These are phyloP conservation scores for Eristalinus sepulchralis DNA, from an alignment of 2,888 invertebrate species.

Conservation along the genomic window DNA sequence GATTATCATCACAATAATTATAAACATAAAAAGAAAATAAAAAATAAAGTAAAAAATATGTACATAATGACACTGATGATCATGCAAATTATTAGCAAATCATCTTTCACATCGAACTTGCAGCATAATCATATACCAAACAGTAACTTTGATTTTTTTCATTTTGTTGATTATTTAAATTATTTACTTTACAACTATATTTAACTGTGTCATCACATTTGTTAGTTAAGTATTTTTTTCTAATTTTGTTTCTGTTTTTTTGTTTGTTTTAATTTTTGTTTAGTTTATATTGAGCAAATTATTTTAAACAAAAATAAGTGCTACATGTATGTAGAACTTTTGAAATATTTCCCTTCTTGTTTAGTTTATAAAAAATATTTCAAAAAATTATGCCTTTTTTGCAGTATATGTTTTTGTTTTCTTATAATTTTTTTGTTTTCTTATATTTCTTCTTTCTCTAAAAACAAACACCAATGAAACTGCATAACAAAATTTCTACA, in stretches of 20 bases:
- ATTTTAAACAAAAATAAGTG: conserved; percentile 48
- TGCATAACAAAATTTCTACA: conserved; percentile 66
- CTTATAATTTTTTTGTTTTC: neutral
- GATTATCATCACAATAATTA: conserved; percentile 53
- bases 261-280: neutral
- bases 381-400: conserved; percentile 18
- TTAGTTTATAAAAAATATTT: conserved; percentile 2
- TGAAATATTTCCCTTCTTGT: conserved; percentile 10
- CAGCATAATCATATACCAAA: conserved; percentile 71
- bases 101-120: conserved; percentile 72
- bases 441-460: conserved; percentile 8
- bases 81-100: conserved; percentile 71
- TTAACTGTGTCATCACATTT: conserved; percentile 16
- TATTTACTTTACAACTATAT: conserved; percentile 47
- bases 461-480: conserved; percentile 57
- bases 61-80: conserved; percentile 59
- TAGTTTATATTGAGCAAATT: neutral
- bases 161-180: conserved; percentile 45
- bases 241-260: conserved; percentile 24
- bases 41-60: conserved; percentile 35
- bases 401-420: neutral
- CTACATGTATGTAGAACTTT: conserved; percentile 68
- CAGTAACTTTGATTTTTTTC: conserved; percentile 46
- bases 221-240: conserved; percentile 34
- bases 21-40: conserved; percentile 11